Percentiles rank a stretch among this genome's conserved stretches.
Conservation (phyloP, 2,113 vertebrate genomes). For the Macrotus californicus region DNA sequence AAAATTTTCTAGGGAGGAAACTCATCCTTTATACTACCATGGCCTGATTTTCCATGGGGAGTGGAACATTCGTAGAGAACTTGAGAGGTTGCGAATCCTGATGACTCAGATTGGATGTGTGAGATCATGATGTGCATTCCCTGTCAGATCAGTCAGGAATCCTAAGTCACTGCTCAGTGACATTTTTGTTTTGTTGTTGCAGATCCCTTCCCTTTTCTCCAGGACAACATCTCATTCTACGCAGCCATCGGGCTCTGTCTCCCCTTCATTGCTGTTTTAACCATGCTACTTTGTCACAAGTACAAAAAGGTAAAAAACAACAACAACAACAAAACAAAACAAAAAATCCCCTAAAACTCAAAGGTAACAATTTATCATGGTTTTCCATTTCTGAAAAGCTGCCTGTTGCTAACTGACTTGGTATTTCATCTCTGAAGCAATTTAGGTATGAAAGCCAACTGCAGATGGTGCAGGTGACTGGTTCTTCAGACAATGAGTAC, state of each 20-base stretch:
- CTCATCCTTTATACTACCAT: neutral
- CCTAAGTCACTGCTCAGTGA: neutral
- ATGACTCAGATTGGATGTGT: rapidly evolving
- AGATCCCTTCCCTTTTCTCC: slow-evolving; percentile 68
- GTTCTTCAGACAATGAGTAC: slow-evolving; percentile 92
- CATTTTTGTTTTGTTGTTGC: slow-evolving; percentile 61
- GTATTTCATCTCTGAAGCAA: slow-evolving; percentile 80
- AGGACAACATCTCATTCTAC: slow-evolving; percentile 70
- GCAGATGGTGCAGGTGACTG: slow-evolving; percentile 90
- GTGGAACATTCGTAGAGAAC: neutral
- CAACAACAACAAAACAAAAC: neutral
- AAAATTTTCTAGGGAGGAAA: slow-evolving; percentile 24
- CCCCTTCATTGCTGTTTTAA: slow-evolving; percentile 55
- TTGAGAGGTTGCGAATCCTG: neutral
- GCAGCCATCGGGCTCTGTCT: slow-evolving; percentile 70
- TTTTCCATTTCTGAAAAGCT: neutral
- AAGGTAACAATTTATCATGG: neutral
- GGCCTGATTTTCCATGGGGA: neutral
- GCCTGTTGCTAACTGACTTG: neutral
- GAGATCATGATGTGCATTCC: neutral
- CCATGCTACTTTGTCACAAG: slow-evolving; percentile 73
- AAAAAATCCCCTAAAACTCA: neutral
- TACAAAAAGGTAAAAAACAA: slow-evolving; percentile 84
- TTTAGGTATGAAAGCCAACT: slow-evolving; percentile 90
- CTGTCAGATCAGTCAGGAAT: neutral